phyloP scores from a whole-genome alignment of 1,140 invertebrate species.

The Idris sp. region DNA sequence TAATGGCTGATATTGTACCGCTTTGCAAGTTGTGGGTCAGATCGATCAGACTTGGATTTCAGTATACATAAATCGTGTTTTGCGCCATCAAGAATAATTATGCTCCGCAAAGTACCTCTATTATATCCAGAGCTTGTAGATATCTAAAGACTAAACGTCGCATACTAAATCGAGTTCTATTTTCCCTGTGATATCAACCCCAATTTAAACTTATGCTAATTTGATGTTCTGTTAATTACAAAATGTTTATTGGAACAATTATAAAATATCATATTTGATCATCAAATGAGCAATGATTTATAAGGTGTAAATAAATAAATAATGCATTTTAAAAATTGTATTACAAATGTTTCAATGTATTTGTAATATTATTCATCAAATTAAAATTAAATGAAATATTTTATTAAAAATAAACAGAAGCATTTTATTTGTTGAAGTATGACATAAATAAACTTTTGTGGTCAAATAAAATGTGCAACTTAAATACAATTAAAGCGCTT shows the following conservation, averaged over 20 bases:
- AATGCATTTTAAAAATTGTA: too few relatives aligned
- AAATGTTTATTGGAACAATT: too few relatives aligned
- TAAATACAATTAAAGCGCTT: too few relatives aligned
- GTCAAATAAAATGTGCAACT: too few relatives aligned
- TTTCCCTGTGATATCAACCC: slow-evolving; percentile 26
- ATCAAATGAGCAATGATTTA: not conserved
- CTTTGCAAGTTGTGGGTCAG: slow-evolving; percentile 53
- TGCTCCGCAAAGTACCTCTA: slow-evolving; percentile 50
- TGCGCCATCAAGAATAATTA: slow-evolving; percentile 58
- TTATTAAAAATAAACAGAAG: too few relatives aligned
- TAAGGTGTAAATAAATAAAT: too few relatives aligned
- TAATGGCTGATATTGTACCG: slow-evolving; percentile 62
- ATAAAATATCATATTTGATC: slow-evolving; percentile 1
- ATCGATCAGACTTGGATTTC: slow-evolving; percentile 57
- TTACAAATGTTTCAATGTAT: too few relatives aligned
- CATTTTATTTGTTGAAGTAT: too few relatives aligned
- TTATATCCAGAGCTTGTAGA: slow-evolving; percentile 33
- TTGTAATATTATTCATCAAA: too few relatives aligned
- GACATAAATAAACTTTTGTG: too few relatives aligned
- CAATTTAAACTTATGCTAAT: slow-evolving; percentile 50
- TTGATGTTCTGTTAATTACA: slow-evolving; percentile 6
- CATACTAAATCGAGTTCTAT: slow-evolving; percentile 39
- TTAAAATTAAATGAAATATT: too few relatives aligned
- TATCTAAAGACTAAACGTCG: slow-evolving; percentile 45
- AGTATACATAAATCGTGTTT: slow-evolving; percentile 59